Percentiles rank a stretch among this genome's conserved stretches.
Conservation (phyloP, 2,888 invertebrate species). For the Oasisia sp. region DNA sequence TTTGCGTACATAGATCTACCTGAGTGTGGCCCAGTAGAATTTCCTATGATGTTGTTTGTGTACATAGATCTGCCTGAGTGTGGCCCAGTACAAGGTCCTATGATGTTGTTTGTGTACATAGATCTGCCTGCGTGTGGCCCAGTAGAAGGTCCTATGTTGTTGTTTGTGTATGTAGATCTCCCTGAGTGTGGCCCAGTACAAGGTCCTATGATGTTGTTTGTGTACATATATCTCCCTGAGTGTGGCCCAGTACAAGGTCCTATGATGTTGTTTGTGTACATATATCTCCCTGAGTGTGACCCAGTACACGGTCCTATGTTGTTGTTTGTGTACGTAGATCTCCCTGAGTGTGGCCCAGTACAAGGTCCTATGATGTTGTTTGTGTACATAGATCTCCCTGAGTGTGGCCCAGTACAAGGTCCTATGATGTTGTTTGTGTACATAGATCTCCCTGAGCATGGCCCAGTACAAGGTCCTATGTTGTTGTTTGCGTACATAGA, state of each 20-base stretch:
- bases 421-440: background rate
- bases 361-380: slow-evolving; percentile 39
- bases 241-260: slow-evolving; percentile 46
- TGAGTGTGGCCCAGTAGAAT: slow-evolving; percentile 41
- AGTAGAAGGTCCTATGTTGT: slow-evolving; percentile 40
- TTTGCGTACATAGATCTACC: slow-evolving; percentile 34
- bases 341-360: slow-evolving; percentile 36
- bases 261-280: no score
- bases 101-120: slow-evolving; percentile 18
- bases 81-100: slow-evolving; percentile 41
- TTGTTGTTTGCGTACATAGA: background rate
- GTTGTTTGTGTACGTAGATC: slow-evolving; percentile 32
- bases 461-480: slow-evolving; percentile 41
- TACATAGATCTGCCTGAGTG: background rate
- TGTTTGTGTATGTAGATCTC: background rate
- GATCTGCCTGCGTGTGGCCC: slow-evolving; percentile 37
- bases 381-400: slow-evolving; percentile 36
- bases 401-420: slow-evolving; percentile 42
- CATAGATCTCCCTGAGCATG: slow-evolving; percentile 39
- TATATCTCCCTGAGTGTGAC: background rate
- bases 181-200: slow-evolving; percentile 45
- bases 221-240: slow-evolving; percentile 35
- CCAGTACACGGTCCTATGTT: slow-evolving; percentile 17
- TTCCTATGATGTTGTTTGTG: slow-evolving; percentile 29
- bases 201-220: slow-evolving; percentile 37